These are phyloP conservation scores for Hormiphora californensis DNA, from an alignment of 37 sponge, comb jelly and placozoan species.

Conservation along the genomic window DNA sequence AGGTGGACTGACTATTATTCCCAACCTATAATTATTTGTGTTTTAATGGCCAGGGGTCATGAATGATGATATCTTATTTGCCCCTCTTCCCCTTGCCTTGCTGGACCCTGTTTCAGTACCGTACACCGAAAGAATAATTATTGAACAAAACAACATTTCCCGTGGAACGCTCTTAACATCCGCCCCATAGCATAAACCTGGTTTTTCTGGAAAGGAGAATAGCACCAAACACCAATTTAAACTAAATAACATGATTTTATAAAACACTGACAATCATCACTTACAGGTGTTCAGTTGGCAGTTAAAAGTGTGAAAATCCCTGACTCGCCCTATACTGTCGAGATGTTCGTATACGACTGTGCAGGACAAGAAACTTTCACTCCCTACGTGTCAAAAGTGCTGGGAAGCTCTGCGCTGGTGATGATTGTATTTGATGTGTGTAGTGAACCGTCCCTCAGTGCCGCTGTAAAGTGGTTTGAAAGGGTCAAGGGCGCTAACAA, in stretches of 20 bases:
- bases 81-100: too few relatives aligned
- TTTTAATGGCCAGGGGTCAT: too few relatives aligned
- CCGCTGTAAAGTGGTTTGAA: slow-evolving; percentile 49
- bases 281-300: slow-evolving; percentile 28
- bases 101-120: too few relatives aligned
- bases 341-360: slow-evolving; percentile 42
- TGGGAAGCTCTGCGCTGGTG: slow-evolving; percentile 35
- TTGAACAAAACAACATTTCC: too few relatives aligned
- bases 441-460: slow-evolving; percentile 25
- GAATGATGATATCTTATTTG: too few relatives aligned
- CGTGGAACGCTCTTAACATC: too few relatives aligned
- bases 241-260: neutral
- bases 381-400: slow-evolving; percentile 35
- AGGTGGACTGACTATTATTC: too few relatives aligned
- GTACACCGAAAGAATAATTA: too few relatives aligned
- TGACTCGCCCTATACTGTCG: slow-evolving; percentile 44
- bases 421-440: slow-evolving; percentile 11
- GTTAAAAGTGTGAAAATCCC: slow-evolving; percentile 42
- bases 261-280: neutral
- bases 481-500: slow-evolving; percentile 8
- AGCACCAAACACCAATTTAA: too few relatives aligned
- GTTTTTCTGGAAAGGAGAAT: too few relatives aligned
- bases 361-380: slow-evolving; percentile 47
- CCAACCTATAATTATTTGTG: too few relatives aligned
- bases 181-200: too few relatives aligned